Base-by-base conservation (phyloP, 2,113 vertebrate genomes). In the Vimba vimba region DNA sequence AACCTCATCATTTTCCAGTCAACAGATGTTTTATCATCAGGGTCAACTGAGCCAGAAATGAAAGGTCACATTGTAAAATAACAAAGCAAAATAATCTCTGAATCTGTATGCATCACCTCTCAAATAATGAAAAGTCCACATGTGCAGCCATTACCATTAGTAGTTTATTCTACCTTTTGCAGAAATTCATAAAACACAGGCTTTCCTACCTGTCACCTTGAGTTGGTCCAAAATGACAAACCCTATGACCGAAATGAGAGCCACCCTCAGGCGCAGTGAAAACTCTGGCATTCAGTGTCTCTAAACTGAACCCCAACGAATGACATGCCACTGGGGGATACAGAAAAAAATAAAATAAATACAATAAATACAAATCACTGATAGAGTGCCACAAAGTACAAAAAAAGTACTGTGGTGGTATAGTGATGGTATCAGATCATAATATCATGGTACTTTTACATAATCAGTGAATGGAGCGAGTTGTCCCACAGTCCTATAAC, bases 201-300 rank as follows among this genome's bases (percentile, higher is more conserved):
- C 19, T 8, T 13, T 60, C 74, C 79, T 39, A 88, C 87, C 87
- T 84, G 80, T 79, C 68, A 76, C 59, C 73, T 47, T n/a, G 39
- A 10, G n/a, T 25, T 47, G 87, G 25, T 55, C 80, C 87, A 86
- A 88, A 88, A 27, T 74, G 85, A 75, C 87, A 88, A 33, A 88
- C 87, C 27, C 15, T 75, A 47, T 86, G 77, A 33, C 87, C 87
- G 2, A 88, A 86, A 10, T 77, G 76, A 55, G 75, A 57, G 23
- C 27, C 2, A 9, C 10, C 12, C n/a, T 52, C 13, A 3, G 30
- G 81, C 39, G 27, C 27, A 27, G 21, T 52, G 55, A 88, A 88
- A 45, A 68, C 71, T 80, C 25, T 86, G 33, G 87, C 43, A 30
- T 84, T 57, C 62, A 45, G 68, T 52, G 57, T 84, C 15, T 88